Percentiles rank a stretch among this genome's conserved stretches.
These are phyloP conservation scores for Abscondita cerata DNA, from an alignment of 2,888 invertebrate species.

Conservation along the genomic window DNA sequence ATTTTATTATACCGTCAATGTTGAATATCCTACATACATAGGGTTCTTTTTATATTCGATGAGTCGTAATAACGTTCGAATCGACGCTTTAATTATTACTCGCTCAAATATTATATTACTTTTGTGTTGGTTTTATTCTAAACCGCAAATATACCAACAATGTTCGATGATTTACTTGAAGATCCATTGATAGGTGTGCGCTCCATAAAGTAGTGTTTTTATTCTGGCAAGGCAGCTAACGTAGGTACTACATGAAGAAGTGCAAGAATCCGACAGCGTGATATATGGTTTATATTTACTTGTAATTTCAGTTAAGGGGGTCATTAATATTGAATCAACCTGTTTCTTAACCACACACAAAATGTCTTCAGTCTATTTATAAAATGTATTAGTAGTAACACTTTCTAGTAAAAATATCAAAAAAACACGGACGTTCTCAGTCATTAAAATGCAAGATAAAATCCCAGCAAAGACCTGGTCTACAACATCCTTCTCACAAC, in stretches of 20 bases:
- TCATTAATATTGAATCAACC: conserved; percentile 22
- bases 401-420: neutral
- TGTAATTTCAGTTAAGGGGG: conserved; percentile 18
- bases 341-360: conserved; percentile 1
- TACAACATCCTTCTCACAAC: conserved; percentile 19
- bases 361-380: neutral
- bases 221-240: conserved; percentile 15
- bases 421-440: neutral
- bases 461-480: conserved; percentile 1
- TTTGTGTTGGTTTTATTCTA: conserved; percentile 18
- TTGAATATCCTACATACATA: conserved; percentile 22
- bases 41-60: conserved; percentile 19
- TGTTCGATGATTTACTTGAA: conserved; percentile 2
- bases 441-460: conserved; percentile 6
- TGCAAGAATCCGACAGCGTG: conserved; percentile 20
- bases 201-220: conserved; percentile 6
- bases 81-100: conserved; percentile 25
- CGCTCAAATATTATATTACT: conserved; percentile 24
- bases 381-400: neutral
- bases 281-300: conserved; percentile 23
- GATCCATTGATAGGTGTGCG: neutral
- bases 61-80: conserved; percentile 20
- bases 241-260: conserved; percentile 14
- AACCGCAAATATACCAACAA: conserved; percentile 13
- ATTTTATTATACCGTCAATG: conserved; percentile 28